Conservation (phyloP, 2,888 invertebrate genomes). For the Caenorhabditis sulstoni region DNA sequence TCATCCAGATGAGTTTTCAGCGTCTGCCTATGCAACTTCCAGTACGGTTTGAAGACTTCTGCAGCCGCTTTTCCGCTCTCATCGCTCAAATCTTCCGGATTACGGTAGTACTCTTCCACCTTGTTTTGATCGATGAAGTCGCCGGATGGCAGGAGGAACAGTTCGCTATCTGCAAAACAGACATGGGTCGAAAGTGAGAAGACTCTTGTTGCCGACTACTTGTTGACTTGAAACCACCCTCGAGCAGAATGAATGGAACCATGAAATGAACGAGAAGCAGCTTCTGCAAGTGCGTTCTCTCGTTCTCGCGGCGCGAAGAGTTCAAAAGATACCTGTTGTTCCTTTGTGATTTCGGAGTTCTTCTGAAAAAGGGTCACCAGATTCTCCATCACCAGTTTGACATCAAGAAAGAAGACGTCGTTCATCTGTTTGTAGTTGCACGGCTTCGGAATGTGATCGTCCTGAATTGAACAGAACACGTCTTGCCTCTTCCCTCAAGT, state of each 20-base stretch:
- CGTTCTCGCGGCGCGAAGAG: background rate
- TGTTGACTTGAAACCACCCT: slow-evolving; percentile 34
- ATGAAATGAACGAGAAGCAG: slow-evolving; percentile 41
- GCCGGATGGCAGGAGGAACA: slow-evolving; percentile 36
- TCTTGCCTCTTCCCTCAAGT: no score
- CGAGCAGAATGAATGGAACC: slow-evolving; percentile 39
- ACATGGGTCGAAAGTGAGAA: no score
- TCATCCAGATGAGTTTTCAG: slow-evolving; percentile 38
- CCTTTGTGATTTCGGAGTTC: slow-evolving; percentile 6
- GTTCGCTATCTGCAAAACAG: slow-evolving; percentile 34
- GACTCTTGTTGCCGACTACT: slow-evolving; percentile 24
- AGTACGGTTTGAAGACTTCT: slow-evolving; percentile 46
- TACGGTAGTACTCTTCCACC: slow-evolving; percentile 39
- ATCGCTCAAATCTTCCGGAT: slow-evolving; percentile 38
- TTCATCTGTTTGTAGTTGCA: slow-evolving; percentile 46
- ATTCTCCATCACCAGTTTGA: slow-evolving; percentile 34
- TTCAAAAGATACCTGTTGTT: slow-evolving; percentile 21
- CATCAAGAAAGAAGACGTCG: slow-evolving; percentile 27
- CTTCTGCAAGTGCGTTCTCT: slow-evolving; percentile 11
- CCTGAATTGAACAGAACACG: slow-evolving; percentile 3
- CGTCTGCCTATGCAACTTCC: slow-evolving; percentile 31
- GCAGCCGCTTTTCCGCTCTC: slow-evolving; percentile 34
- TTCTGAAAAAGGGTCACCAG: slow-evolving; percentile 5
- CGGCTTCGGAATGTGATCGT: slow-evolving; percentile 16
- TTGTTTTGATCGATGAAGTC: slow-evolving; percentile 39